A percentile compares a stretch with the other conserved stretches of the same genome.
Conservation (phyloP, 2,797 vertebrate species). For the Nyctibius grandis region DNA sequence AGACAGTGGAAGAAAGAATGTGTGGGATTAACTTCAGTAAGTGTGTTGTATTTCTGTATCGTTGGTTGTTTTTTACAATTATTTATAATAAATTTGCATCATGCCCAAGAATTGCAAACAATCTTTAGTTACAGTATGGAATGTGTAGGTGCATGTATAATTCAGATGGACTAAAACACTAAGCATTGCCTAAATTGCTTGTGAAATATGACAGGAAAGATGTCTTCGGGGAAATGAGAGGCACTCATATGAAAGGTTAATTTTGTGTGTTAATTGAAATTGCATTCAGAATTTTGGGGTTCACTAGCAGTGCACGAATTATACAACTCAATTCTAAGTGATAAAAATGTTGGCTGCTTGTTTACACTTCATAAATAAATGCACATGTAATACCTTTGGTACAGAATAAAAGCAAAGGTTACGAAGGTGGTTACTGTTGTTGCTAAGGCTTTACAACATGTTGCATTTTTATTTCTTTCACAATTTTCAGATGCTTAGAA, state of each 20-base stretch:
- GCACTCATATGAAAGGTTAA: conserved; percentile 29
- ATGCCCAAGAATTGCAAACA: conserved; percentile 16
- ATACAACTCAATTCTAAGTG: neutral
- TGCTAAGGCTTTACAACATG: neutral
- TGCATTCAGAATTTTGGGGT: conserved; percentile 2
- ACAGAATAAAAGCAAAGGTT: neutral
- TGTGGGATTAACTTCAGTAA: conserved; percentile 49
- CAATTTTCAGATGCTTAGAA: neutral
- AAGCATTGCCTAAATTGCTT: conserved; percentile 43
- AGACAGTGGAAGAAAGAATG: conserved; percentile 41
- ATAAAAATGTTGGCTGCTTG: neutral
- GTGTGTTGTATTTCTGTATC: conserved; percentile 27
- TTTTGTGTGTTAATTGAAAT: conserved; percentile 23
- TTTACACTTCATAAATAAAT: conserved; percentile 3
- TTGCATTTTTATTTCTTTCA: neutral
- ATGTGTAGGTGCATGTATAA: conserved; percentile 51
- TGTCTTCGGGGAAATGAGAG: conserved; percentile 22
- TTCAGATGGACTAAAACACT: conserved; percentile 48
- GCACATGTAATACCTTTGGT: neutral
- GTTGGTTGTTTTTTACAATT: conserved; percentile 29
- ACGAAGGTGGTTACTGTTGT: neutral
- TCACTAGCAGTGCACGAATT: neutral
- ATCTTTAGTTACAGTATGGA: conserved; percentile 43
- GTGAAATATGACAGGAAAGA: conserved; percentile 38
- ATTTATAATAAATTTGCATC: conserved; percentile 62